Conservation (phyloP, 2,888 invertebrate genomes). For the Cinara cedri region DNA sequence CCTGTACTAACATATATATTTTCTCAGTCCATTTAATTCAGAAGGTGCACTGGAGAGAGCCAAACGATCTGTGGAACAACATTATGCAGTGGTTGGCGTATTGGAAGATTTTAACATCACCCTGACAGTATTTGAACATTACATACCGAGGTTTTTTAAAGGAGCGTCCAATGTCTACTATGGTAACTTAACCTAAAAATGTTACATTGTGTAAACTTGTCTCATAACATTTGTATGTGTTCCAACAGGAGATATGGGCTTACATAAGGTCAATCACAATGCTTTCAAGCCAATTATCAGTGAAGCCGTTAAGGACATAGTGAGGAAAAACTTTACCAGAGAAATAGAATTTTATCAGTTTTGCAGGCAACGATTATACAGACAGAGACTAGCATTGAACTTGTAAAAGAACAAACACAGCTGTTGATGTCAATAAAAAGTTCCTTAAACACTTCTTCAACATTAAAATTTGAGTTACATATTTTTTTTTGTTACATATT, state of each 20-base stretch:
- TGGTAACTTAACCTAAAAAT: conserved; percentile 67
- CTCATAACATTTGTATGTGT: too few species aligned
- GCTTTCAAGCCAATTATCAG: conserved; percentile 86
- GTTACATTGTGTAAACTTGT: too few species aligned
- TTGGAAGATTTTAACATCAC: conserved; percentile 87
- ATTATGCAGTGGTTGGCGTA: conserved; percentile 88
- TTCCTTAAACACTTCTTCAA: conserved; percentile 18
- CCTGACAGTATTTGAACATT: conserved; percentile 82
- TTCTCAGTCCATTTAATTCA: conserved; percentile 79
- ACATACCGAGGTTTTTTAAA: conserved; percentile 81
- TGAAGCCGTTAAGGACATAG: conserved; percentile 83
- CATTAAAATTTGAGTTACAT: neutral
- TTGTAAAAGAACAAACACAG: conserved; percentile 62
- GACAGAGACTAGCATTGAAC: conserved; percentile 77
- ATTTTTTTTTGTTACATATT: neutral
- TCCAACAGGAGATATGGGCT: conserved; percentile 73
- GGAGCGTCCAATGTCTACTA: conserved; percentile 81
- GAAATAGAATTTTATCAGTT: conserved; percentile 93
- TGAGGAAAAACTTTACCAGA: conserved; percentile 82
- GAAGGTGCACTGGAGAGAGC: conserved; percentile 81
- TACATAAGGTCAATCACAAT: conserved; percentile 82
- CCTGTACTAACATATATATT: too few species aligned
- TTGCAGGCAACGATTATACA: conserved; percentile 81
- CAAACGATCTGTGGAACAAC: conserved; percentile 82
- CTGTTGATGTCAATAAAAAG: neutral